Evolutionary conservation across 2,797 vertebrate species (phyloP).

Genomic region (Enteromius treurensis): DNA sequence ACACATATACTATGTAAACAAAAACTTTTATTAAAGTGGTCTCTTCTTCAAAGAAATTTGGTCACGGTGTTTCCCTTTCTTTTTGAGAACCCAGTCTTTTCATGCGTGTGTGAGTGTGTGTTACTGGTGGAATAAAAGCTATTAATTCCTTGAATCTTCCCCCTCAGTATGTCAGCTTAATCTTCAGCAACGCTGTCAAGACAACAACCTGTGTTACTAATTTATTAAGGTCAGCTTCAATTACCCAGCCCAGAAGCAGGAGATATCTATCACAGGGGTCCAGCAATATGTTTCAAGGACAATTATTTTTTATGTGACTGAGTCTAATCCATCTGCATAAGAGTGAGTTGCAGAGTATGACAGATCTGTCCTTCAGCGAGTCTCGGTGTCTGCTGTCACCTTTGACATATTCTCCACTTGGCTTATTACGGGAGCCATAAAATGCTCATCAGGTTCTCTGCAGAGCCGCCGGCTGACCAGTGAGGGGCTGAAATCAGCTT

Average conservation of each 20-base stretch:
- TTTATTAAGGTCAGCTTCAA: conserved; percentile 63
- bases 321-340: conserved; percentile 65
- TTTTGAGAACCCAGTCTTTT: not conserved
- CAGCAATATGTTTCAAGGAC: conserved; percentile 62
- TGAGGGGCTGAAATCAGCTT: not conserved
- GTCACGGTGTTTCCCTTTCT: not conserved
- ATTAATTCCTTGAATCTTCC: conserved; percentile 51
- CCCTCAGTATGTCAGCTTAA: conserved; percentile 49
- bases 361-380: conserved; percentile 59
- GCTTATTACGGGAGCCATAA: conserved; percentile 56
- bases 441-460: conserved; percentile 56
- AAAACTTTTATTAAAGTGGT: too few relatives aligned
- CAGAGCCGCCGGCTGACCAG: conserved; percentile 36
- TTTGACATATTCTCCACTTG: conserved; percentile 61
- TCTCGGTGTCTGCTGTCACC: conserved; percentile 49
- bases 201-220: conserved; percentile 59
- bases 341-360: conserved; percentile 51
- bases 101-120: not conserved
- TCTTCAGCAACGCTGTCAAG: conserved; percentile 47
- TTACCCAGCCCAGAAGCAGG: conserved; percentile 51
- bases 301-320: conserved; percentile 60
- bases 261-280: conserved; percentile 55
- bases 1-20: too few relatives aligned
- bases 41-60: not conserved
- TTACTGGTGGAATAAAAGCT: conserved; percentile 23